Evolutionary conservation across 2,888 invertebrate genomes (phyloP), one percentile per base, ranked within the genome.

Genomic region (Xanthia icteritia): DNA sequence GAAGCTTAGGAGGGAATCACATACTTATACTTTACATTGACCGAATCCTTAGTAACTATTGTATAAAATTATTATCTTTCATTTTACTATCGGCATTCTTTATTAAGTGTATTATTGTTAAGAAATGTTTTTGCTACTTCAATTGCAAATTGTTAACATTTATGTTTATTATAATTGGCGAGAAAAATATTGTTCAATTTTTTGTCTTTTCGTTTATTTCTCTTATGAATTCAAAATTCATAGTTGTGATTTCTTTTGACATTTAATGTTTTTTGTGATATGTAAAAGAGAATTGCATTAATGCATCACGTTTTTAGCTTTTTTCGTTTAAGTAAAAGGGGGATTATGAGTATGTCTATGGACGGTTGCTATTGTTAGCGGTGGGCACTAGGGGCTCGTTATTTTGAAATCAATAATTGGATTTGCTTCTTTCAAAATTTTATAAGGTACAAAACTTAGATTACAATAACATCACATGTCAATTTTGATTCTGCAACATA

Each of bases 221-320:
- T 93, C 93, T 94, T 94, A 94, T 97, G 97, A 97, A 97, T 97
- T 97, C 88, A 93, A 96, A 97, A 97, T 97, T 97, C 97, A 96
- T 96, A 96, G 92, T 96, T 97, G 97, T 97, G 97, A 97, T 97
- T 97, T 96, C 93, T 94, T 96, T 95, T 94, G 95, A 96, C 96
- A 96, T 96, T 94, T 94, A 96, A 96, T 96, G 96, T 96, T 96
- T 95, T 95, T 96, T 96, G 96, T 96, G 96, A 96, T 96, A 96
- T 93, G 93, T 94, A 94, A 94, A 94, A 94, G 92, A 93, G 93
- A 94, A 93, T 94, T 95, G 96, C 96, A 96, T 95, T 94, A 96
- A 96, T 95, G 96, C 96, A 94, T 94, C 94, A 94, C 92, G 92
- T 94, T 94, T 93, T 93, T 92, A 92, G 92, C 90, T 92, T 94